A percentile compares a stretch with the other conserved stretches of the same genome.
phyloP scores from a whole-genome alignment of 2,888 invertebrate genomes.

The Theodoxus fluviatilis region DNA sequence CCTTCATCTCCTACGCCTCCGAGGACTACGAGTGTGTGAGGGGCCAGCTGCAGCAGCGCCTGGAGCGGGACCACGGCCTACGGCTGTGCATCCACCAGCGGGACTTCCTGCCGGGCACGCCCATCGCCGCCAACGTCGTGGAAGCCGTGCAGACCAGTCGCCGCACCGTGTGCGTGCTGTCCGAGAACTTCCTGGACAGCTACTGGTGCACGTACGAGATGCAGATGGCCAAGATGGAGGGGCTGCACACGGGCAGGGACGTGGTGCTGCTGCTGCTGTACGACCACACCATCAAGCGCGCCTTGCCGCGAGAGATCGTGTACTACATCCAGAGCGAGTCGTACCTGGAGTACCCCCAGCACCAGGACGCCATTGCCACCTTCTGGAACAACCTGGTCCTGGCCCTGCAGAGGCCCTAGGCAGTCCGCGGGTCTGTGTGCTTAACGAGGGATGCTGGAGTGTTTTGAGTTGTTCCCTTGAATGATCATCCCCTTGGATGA shows the following conservation, averaged over 20 bases:
- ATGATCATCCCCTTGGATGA: too few species aligned
- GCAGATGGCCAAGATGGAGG: slow-evolving; percentile 29
- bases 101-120: slow-evolving; percentile 32
- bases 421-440: too few species aligned
- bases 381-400: slow-evolving; percentile 24
- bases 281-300: slow-evolving; percentile 13
- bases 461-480: too few species aligned
- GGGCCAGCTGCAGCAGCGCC: slow-evolving; percentile 15
- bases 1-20: slow-evolving; percentile 34
- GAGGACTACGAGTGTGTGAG: slow-evolving; percentile 24
- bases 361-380: background rate
- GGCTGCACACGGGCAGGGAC: slow-evolving; percentile 25
- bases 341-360: slow-evolving; percentile 22
- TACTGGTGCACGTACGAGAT: slow-evolving; percentile 36
- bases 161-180: slow-evolving; percentile 32
- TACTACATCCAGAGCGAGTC: slow-evolving; percentile 22
- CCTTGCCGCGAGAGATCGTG: slow-evolving; percentile 17
- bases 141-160: slow-evolving; percentile 32
- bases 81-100: slow-evolving; percentile 36
- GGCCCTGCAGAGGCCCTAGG: background rate
- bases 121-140: slow-evolving; percentile 32
- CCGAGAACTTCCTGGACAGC: slow-evolving; percentile 29
- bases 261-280: slow-evolving; percentile 21
- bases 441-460: too few species aligned
- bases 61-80: slow-evolving; percentile 30